phyloP scores from a whole-genome alignment of 2,797 vertebrate genomes.

The Chaetodon trifasciatus region DNA sequence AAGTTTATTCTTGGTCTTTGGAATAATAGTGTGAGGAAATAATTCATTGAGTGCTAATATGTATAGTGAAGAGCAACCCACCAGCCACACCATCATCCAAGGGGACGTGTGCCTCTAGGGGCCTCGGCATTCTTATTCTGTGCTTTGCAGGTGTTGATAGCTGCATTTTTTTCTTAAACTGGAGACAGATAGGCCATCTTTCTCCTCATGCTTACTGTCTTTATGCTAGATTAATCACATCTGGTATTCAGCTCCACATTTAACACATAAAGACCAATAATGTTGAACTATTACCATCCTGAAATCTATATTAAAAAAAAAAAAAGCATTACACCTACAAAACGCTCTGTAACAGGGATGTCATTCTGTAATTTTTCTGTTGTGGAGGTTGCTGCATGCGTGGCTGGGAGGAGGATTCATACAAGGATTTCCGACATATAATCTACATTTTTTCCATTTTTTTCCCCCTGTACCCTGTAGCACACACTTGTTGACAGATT shows the following conservation, averaged over 20 bases:
- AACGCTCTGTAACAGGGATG: background rate
- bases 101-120: too few relatives aligned
- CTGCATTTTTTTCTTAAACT: too few relatives aligned
- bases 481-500: constrained; percentile 75
- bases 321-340: background rate
- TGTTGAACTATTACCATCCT: background rate
- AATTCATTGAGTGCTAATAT: background rate
- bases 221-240: background rate
- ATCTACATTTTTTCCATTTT: constrained; percentile 54
- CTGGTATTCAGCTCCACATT: background rate
- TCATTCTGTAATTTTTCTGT: constrained; percentile 29
- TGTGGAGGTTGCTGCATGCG: constrained; percentile 11
- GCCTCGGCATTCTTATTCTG: too few relatives aligned
- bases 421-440: constrained; percentile 55
- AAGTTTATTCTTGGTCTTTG: background rate
- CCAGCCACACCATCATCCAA: too few relatives aligned
- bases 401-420: constrained; percentile 22
- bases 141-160: too few relatives aligned
- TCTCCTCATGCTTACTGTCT: too few relatives aligned
- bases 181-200: too few relatives aligned
- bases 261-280: background rate
- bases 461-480: constrained; percentile 43
- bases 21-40: background rate
- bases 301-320: background rate
- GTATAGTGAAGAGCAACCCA: too few relatives aligned